Base-by-base conservation (phyloP, 1,140 invertebrate genomes). In the Hyles euphorbiae region DNA sequence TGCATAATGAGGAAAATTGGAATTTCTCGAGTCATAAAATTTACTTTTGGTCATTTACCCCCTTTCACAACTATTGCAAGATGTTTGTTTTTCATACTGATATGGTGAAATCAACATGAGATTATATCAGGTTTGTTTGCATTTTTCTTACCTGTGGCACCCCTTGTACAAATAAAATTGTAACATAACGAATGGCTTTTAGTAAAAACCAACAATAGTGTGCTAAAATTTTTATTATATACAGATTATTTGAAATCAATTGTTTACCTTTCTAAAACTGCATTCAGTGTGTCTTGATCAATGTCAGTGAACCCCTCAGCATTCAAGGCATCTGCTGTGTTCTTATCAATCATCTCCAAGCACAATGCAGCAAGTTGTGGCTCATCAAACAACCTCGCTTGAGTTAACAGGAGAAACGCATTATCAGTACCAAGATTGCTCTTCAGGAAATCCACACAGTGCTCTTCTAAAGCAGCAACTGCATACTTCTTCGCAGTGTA, bases 401-500 rank as follows among this genome's bases (percentile, higher is more conserved):
- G 92, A 0, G 94, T 95, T 40, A 97, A 84, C 34, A 97, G 83
- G 81, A 97, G 90, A 73, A 97, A 97, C n/a, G 95, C 95, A 90
- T 97, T 97, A 68, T 96, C 95, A 57, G 93, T 92, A 48, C 93
- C 93, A 33, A 97, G 88, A 82, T 96, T 96, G 36, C 91, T 91
- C 72, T 96, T 94, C 8, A 97, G 86, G 83, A 96, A 97, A 70
- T 96, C 95, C 1, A 97, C 95, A 89, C 96, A 97, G 64, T 94
- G 94, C 66, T 94, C 93, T 77, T 97, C 95, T 57, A 97, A 83
- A 7, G 94, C 93, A 8, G 94, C 94, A 0, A 97, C 94, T 5
- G 94, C 95, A 87, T 97, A 97, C 74, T 97, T 97, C 72, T 97
- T 97, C 5, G 96, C 95, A 5, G 95, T 95, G 73, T 97, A 96